phyloP scores from a whole-genome alignment of 2,797 vertebrate species.

The Ctenopoma kingsleyae region DNA sequence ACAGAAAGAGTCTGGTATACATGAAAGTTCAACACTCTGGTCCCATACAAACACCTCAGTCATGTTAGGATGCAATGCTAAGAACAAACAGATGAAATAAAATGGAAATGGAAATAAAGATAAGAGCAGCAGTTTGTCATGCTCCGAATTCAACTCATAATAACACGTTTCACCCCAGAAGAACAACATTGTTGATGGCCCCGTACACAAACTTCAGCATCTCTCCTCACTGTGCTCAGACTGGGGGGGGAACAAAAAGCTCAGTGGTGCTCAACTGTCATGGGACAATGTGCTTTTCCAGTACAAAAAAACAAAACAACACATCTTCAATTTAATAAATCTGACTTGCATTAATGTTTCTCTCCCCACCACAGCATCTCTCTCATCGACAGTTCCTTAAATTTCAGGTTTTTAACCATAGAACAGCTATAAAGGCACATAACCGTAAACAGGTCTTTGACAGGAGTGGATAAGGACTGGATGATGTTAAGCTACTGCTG shows the following conservation, averaged over 20 bases:
- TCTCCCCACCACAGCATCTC: constrained; percentile 42
- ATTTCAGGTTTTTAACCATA: constrained; percentile 61
- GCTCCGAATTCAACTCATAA: constrained; percentile 47
- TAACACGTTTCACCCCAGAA: constrained; percentile 29
- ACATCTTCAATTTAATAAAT: constrained; percentile 46
- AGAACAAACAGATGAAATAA: constrained; percentile 37
- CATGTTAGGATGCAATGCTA: constrained; percentile 41
- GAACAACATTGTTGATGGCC: constrained; percentile 51
- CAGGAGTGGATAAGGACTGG: constrained; percentile 55
- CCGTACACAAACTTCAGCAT: constrained; percentile 12
- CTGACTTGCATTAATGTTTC: constrained; percentile 35
- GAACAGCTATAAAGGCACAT: constrained; percentile 95
- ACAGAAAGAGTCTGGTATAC: constrained; percentile 10
- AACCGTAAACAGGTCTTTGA: constrained; percentile 93
- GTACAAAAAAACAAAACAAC: constrained; percentile 51
- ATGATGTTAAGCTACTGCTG: constrained; percentile 68
- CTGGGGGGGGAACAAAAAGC: constrained; percentile 3
- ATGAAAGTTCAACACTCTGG: constrained; percentile 62
- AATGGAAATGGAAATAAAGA: constrained; percentile 32
- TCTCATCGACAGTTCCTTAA: constrained; percentile 35
- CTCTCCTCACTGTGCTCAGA: constrained; percentile 52
- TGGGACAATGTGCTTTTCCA: constrained; percentile 72
- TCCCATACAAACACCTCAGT: constrained; percentile 63
- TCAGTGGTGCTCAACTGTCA: constrained; percentile 37
- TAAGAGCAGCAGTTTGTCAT: constrained; percentile 37